A percentile compares a stretch with the other conserved stretches of the same genome.
Evolutionary conservation across 1,140 invertebrate genomes (phyloP).

Genomic region (Drosophila santomea): DNA sequence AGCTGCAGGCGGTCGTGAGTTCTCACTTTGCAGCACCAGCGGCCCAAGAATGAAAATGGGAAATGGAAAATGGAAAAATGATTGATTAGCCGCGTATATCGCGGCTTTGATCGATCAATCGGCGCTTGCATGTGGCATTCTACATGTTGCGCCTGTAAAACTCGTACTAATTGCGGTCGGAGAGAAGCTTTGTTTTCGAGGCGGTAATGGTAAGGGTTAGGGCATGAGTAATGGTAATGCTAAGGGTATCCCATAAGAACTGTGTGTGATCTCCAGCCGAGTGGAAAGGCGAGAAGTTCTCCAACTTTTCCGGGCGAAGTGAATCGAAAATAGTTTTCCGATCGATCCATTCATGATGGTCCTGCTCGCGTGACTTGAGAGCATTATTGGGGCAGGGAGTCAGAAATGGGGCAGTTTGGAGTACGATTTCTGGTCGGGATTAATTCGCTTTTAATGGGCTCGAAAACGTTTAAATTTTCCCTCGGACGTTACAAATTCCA

Average conservation of each 20-base stretch:
- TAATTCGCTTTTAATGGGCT: constrained; percentile 72
- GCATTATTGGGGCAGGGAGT: constrained; percentile 57
- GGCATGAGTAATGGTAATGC: no score
- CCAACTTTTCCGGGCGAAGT: constrained; percentile 23
- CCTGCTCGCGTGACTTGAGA: constrained; percentile 65
- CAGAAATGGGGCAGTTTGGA: neutral
- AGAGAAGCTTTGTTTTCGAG: constrained; percentile 13
- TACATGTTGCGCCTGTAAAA: constrained; percentile 48
- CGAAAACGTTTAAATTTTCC: constrained; percentile 68
- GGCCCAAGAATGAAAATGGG: constrained; percentile 2
- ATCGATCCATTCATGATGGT: constrained; percentile 25
- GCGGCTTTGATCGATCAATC: constrained; percentile 78
- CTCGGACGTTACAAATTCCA: constrained; percentile 35
- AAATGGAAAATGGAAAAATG: constrained; percentile 66
- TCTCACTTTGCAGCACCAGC: constrained; percentile 60
- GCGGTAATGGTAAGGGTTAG: constrained; percentile 3
- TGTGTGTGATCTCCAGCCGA: constrained; percentile 22
- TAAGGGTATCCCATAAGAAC: constrained; percentile 1
- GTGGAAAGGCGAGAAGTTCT: constrained; percentile 22
- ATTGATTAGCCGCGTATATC: constrained; percentile 66
- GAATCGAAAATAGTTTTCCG: constrained; percentile 17
- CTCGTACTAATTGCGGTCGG: constrained; percentile 42
- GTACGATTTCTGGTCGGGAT: constrained; percentile 11
- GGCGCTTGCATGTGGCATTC: constrained; percentile 57
- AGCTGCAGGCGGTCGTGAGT: constrained; percentile 74